phyloP scores from a whole-genome alignment of 1,140 invertebrate genomes.

The Drosophila sucinea region DNA sequence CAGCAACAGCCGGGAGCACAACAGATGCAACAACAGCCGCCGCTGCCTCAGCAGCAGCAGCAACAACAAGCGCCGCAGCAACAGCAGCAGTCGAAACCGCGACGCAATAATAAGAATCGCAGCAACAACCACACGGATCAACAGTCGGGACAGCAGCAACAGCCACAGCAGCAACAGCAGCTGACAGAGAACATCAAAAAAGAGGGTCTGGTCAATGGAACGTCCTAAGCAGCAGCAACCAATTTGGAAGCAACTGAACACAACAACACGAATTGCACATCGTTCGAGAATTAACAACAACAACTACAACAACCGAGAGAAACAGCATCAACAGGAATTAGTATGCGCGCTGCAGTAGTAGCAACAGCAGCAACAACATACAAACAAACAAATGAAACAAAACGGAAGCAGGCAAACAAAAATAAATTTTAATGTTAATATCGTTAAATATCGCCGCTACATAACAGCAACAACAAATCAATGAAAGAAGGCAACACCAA shows the following conservation, averaged over 20 bases:
- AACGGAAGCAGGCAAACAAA: slow-evolving; percentile 36
- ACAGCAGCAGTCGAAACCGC: slow-evolving; percentile 71
- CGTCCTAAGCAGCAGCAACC: slow-evolving; percentile 66
- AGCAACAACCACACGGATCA: slow-evolving; percentile 75
- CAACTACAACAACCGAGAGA: slow-evolving; percentile 26
- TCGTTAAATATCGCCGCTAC: slow-evolving; percentile 43
- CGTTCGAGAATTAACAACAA: slow-evolving; percentile 36
- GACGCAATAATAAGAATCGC: slow-evolving; percentile 77
- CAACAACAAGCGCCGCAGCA: slow-evolving; percentile 44
- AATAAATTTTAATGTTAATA: slow-evolving; percentile 64
- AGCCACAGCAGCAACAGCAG: slow-evolving; percentile 36
- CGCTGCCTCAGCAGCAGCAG: slow-evolving; percentile 45
- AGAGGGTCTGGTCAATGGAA: slow-evolving; percentile 78
- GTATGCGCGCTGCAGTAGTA: slow-evolving; percentile 11
- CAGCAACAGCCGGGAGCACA: slow-evolving; percentile 47
- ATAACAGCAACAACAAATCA: slow-evolving; percentile 25
- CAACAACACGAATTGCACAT: slow-evolving; percentile 58
- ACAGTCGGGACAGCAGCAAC: slow-evolving; percentile 45
- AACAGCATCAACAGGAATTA: neutral
- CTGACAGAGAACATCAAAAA: slow-evolving; percentile 69
- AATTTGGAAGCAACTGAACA: slow-evolving; percentile 28
- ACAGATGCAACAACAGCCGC: slow-evolving; percentile 35
- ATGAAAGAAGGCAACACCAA: slow-evolving; percentile 26
- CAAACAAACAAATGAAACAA: slow-evolving; percentile 12
- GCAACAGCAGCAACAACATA: neutral